phyloP scores from a whole-genome alignment of 2,888 invertebrate species.

The Chrysodeixis includens region DNA sequence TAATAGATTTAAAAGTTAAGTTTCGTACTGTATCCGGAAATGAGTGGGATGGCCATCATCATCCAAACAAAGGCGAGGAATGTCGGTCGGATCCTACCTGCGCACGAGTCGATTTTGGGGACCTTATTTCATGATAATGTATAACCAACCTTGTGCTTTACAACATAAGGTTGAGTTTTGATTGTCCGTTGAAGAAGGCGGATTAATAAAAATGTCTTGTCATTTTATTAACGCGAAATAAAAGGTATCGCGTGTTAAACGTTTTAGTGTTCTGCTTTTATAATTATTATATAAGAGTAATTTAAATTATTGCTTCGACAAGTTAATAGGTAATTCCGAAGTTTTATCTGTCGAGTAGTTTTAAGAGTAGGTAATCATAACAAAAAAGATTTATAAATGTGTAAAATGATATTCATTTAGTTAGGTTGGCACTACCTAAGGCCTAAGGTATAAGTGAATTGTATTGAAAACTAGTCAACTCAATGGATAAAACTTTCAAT shows the following conservation, averaged over 20 bases:
- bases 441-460: no score
- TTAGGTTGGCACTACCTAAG: no score
- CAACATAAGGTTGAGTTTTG: slow-evolving; percentile 33
- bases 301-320: slow-evolving; percentile 34
- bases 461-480: background rate
- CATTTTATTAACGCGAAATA: slow-evolving; percentile 43
- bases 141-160: slow-evolving; percentile 20
- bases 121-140: slow-evolving; percentile 16
- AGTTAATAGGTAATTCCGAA: background rate
- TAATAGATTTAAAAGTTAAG: slow-evolving; percentile 61
- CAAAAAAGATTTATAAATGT: no score
- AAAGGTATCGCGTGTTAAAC: slow-evolving; percentile 25
- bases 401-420: no score
- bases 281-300: slow-evolving; percentile 37
- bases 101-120: slow-evolving; percentile 58
- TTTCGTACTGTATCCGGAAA: slow-evolving; percentile 80
- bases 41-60: slow-evolving; percentile 77
- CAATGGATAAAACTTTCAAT: background rate
- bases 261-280: slow-evolving; percentile 28
- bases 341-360: background rate
- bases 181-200: background rate
- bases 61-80: slow-evolving; percentile 81
- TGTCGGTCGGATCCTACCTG: slow-evolving; percentile 80
- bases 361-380: no score
- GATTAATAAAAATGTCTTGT: slow-evolving; percentile 18